Evolutionary conservation across 2,113 vertebrate genomes (phyloP).

Genomic region (Salvelinus sp.): DNA sequence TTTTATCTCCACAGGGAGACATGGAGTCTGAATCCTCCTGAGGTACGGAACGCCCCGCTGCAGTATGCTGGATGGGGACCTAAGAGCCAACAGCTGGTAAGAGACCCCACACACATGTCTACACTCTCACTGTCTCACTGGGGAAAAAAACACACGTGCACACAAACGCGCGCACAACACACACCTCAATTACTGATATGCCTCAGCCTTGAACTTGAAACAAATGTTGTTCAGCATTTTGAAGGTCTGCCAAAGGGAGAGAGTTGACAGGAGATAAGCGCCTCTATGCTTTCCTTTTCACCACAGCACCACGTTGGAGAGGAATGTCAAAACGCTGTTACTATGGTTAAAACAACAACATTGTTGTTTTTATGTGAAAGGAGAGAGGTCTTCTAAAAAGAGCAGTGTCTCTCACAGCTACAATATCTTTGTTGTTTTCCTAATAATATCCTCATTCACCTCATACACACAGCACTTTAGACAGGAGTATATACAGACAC

Average conservation of each 20-base stretch:
- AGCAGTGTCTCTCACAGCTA: too few relatives aligned
- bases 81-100: conserved; percentile 94
- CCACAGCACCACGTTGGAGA: background rate
- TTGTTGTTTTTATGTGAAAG: background rate
- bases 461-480: conserved; percentile 25
- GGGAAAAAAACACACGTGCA: background rate
- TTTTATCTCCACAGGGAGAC: conserved; percentile 80
- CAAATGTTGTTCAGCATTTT: too few relatives aligned
- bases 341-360: too few relatives aligned
- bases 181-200: background rate
- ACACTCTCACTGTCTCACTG: background rate
- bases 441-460: conserved; percentile 7
- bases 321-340: background rate
- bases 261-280: too few relatives aligned
- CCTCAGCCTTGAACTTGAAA: too few relatives aligned
- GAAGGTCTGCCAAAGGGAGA: too few relatives aligned
- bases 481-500: conserved; percentile 10
- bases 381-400: too few relatives aligned
- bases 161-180: background rate
- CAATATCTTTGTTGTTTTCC: too few relatives aligned
- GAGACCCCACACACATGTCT: conserved; percentile 47
- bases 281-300: too few relatives aligned
- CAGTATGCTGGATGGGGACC: conserved; percentile 97
- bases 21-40: conserved; percentile 86
- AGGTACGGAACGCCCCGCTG: conserved; percentile 86